phyloP scores from a whole-genome alignment of 2,113 vertebrate species.

The Anhinga anhinga region DNA sequence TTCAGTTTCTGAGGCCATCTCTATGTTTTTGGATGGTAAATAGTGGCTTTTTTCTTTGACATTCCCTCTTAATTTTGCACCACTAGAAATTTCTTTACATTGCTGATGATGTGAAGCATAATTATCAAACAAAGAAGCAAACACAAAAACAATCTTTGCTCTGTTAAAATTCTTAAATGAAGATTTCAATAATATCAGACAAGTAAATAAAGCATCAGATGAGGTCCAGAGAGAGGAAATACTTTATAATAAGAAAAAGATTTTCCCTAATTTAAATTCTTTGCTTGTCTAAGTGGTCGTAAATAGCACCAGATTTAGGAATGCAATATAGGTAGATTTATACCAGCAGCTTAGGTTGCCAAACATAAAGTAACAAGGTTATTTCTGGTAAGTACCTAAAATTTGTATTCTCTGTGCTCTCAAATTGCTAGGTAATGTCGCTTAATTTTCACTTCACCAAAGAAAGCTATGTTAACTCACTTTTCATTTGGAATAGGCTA shows the following conservation, averaged over 20 bases:
- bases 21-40: neutral
- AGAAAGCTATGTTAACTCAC: neutral
- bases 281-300: neutral
- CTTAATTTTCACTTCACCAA: neutral
- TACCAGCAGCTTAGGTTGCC: neutral
- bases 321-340: neutral
- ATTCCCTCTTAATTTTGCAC: neutral
- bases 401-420: neutral
- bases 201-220: neutral
- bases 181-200: neutral
- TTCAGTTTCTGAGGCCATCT: neutral
- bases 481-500: neutral
- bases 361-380: neutral
- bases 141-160: neutral
- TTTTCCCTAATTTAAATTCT: neutral
- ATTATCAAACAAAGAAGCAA: neutral
- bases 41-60: neutral
- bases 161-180: neutral
- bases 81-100: neutral
- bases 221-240: neutral
- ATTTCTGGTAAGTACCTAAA: neutral
- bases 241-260: neutral
- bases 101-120: neutral
- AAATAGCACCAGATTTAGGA: neutral
- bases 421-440: accelerated